phyloP scores from a whole-genome alignment of 2,113 vertebrate species.

The Megaleporinus macrocephalus region DNA sequence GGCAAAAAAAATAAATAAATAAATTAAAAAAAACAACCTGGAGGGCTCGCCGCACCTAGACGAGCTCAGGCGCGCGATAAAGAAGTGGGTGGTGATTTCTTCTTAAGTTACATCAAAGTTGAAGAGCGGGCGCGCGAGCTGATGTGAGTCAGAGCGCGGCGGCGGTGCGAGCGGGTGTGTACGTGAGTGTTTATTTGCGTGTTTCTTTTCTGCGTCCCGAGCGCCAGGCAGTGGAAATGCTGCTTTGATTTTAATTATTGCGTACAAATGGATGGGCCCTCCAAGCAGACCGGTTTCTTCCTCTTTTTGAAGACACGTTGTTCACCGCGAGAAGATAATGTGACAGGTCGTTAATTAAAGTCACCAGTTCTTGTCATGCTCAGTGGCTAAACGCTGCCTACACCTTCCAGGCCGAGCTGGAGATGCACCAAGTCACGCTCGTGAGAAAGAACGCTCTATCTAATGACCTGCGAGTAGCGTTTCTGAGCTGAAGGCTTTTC shows the following conservation, averaged over 20 bases:
- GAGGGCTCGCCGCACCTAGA: conserved; percentile 57
- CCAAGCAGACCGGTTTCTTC: conserved; percentile 42
- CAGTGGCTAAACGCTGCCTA: conserved; percentile 58
- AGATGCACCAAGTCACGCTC: conserved; percentile 36
- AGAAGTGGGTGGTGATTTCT: conserved; percentile 69
- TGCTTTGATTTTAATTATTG: conserved; percentile 63
- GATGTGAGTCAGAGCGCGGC: conserved; percentile 45
- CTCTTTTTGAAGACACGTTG: conserved; percentile 53
- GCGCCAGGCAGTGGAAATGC: conserved; percentile 55
- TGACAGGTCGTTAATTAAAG: conserved; percentile 68
- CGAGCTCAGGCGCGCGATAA: conserved; percentile 56
- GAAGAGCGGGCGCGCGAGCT: conserved; percentile 50
- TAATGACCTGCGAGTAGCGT: conserved; percentile 31
- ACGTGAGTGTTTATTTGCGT: conserved; percentile 17
- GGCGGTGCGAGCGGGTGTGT: conserved; percentile 10
- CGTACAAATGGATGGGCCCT: conserved; percentile 57
- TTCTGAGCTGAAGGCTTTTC: background rate
- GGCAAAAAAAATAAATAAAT: conserved; percentile 8
- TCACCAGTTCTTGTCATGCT: conserved; percentile 61
- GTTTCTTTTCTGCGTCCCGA: conserved; percentile 44
- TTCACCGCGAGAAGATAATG: conserved; percentile 62
- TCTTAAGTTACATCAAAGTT: conserved; percentile 56
- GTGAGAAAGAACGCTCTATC: conserved; percentile 21
- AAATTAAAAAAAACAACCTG: conserved; percentile 41
- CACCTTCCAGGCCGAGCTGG: conserved; percentile 46